phyloP scores from a whole-genome alignment of 2,113 vertebrate species.

The Psephotus haematonotus region DNA sequence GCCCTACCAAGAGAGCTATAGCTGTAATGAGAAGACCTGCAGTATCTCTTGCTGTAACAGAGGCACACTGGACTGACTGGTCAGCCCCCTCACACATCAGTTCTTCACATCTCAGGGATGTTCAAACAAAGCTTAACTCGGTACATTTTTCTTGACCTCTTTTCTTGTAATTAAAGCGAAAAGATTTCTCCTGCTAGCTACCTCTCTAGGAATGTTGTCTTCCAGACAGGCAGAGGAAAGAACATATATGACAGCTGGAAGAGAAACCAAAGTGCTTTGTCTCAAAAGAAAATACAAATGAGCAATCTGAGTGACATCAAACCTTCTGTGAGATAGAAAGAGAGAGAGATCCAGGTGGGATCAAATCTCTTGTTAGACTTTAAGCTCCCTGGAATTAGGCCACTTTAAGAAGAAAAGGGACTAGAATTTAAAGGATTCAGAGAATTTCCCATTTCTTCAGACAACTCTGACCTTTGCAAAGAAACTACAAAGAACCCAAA shows the following conservation, averaged over 20 bases:
- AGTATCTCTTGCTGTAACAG: not conserved
- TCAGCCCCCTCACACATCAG: not conserved
- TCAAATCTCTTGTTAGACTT: constrained; percentile 53
- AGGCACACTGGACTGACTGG: not conserved
- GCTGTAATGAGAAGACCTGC: not conserved
- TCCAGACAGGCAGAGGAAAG: not conserved
- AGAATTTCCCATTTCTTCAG: constrained; percentile 52
- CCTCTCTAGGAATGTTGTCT: constrained; percentile 3
- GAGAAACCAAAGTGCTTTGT: constrained; percentile 16
- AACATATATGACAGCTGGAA: constrained; percentile 28
- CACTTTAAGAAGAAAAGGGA: constrained; percentile 42
- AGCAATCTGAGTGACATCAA: constrained; percentile 52
- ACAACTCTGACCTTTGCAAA: constrained; percentile 52
- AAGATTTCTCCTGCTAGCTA: not conserved
- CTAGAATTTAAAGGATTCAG: constrained; percentile 54
- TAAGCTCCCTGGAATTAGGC: constrained; percentile 52
- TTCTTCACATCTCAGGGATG: not conserved
- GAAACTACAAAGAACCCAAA: constrained; percentile 35
- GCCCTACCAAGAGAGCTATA: not conserved
- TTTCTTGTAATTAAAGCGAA: not conserved
- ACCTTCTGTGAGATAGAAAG: constrained; percentile 30
- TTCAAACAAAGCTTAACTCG: not conserved
- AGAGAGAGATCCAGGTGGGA: not conserved
- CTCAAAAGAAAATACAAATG: constrained; percentile 59
- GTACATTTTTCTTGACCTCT: not conserved